Conservation (phyloP, 2,888 invertebrate species). For the Marronus borbonicus region DNA sequence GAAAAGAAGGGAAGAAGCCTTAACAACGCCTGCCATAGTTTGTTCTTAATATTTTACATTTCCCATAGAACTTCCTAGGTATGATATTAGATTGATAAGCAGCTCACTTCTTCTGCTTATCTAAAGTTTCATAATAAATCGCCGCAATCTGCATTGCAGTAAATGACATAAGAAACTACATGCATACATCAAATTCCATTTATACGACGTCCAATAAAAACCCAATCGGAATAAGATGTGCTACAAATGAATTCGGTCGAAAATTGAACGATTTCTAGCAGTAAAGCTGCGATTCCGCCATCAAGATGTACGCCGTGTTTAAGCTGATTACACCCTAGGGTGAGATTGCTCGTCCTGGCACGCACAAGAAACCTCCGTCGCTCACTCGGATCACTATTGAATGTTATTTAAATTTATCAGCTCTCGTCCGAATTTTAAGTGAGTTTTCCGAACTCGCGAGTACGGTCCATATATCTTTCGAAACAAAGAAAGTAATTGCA, state of each 20-base stretch:
- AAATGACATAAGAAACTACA: too few relatives aligned
- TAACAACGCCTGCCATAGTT: too few relatives aligned
- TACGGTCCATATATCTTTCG: slow-evolving; percentile 33
- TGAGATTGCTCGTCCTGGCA: slow-evolving; percentile 67
- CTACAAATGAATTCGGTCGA: slow-evolving; percentile 66
- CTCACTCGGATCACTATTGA: slow-evolving; percentile 64
- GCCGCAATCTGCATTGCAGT: too few relatives aligned
- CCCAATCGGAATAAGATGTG: slow-evolving; percentile 37
- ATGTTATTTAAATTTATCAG: slow-evolving; percentile 64
- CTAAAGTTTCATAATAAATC: too few relatives aligned
- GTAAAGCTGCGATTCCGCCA: slow-evolving; percentile 69
- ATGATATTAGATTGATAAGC: too few relatives aligned
- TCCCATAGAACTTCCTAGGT: too few relatives aligned
- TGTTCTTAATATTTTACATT: too few relatives aligned
- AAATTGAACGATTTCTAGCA: slow-evolving; percentile 67
- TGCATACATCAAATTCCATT: slow-evolving; percentile 3
- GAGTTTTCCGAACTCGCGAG: slow-evolving; percentile 51
- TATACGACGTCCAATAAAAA: neutral
- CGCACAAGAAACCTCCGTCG: slow-evolving; percentile 64
- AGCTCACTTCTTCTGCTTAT: too few relatives aligned
- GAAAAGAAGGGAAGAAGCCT: too few relatives aligned
- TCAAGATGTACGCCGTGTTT: slow-evolving; percentile 70
- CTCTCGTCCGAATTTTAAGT: slow-evolving; percentile 55
- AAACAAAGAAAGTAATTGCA: slow-evolving; percentile 37
- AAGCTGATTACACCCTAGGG: slow-evolving; percentile 69